Evolutionary conservation across 2,797 vertebrate species (phyloP).

Genomic region (Thalassophryne amazonica): DNA sequence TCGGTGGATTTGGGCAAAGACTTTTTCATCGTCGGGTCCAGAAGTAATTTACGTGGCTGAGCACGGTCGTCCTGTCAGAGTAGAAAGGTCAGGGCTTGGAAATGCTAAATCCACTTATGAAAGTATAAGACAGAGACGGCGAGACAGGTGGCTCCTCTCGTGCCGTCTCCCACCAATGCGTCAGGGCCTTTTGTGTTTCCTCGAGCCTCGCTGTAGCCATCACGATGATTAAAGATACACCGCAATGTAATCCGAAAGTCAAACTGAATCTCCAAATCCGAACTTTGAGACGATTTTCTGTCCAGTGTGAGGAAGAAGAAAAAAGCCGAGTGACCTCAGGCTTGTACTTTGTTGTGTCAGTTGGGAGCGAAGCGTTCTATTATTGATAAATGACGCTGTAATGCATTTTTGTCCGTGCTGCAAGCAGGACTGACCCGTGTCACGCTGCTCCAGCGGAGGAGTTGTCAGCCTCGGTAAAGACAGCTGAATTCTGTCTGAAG

Average conservation of each 20-base stretch:
- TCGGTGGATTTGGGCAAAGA: conserved; percentile 34
- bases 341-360: too few relatives aligned
- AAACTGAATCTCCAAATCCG: too few relatives aligned
- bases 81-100: conserved; percentile 59
- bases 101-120: conserved; percentile 63
- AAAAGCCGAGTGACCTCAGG: too few relatives aligned
- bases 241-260: conserved; percentile 11
- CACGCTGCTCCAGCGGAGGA: background rate
- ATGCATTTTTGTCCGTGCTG: conserved; percentile 9
- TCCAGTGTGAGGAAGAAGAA: too few relatives aligned
- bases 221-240: background rate
- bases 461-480: conserved; percentile 7
- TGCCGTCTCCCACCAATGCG: conserved; percentile 33
- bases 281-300: too few relatives aligned
- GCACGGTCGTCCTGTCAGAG: conserved; percentile 34
- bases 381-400: conserved; percentile 18
- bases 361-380: conserved; percentile 1
- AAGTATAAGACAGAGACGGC: conserved; percentile 36
- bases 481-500: conserved; percentile 32
- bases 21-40: conserved; percentile 41
- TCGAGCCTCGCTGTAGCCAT: background rate
- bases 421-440: background rate
- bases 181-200: conserved; percentile 2
- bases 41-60: conserved; percentile 50
- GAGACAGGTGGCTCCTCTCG: conserved; percentile 21